These are phyloP conservation scores for Calosoma granatense DNA, from an alignment of 1,140 invertebrate species.

Conservation along the genomic window DNA sequence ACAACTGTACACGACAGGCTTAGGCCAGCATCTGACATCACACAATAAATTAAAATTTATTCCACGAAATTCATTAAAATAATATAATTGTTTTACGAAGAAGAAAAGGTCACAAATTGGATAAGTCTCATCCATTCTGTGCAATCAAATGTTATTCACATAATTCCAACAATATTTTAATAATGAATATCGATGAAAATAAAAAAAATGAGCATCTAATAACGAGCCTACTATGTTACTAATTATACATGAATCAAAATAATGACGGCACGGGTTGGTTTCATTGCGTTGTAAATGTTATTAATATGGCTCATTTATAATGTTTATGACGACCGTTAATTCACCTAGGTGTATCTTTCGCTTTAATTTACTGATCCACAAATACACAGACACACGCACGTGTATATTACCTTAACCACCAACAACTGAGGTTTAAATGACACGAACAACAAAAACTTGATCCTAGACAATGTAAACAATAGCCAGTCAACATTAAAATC, in stretches of 20 bases:
- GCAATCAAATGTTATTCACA: background rate
- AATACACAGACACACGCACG: background rate
- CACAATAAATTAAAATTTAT: background rate
- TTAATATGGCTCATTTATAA: slow-evolving; percentile 3
- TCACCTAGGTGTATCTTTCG: slow-evolving; percentile 1
- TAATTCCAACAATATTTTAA: background rate
- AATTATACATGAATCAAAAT: slow-evolving; percentile 6
- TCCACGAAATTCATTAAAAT: background rate
- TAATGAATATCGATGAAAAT: background rate
- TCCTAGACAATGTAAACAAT: too few species aligned
- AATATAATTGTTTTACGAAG: background rate
- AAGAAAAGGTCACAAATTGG: background rate
- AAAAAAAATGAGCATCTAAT: background rate
- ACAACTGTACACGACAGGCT: too few species aligned
- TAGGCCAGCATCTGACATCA: too few species aligned
- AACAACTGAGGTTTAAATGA: too few species aligned
- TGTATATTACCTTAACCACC: too few species aligned
- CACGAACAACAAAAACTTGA: too few species aligned
- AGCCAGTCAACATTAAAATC: too few species aligned
- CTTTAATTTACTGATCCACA: slow-evolving; percentile 2
- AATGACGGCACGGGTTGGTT: background rate
- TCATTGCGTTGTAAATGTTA: slow-evolving; percentile 5
- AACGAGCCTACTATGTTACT: background rate
- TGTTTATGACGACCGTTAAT: slow-evolving; percentile 1
- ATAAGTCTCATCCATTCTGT: background rate